Evolutionary conservation across 2,113 vertebrate species (phyloP), one percentile per base, ranked within the genome.

Genomic region (Microtus oregoni): DNA sequence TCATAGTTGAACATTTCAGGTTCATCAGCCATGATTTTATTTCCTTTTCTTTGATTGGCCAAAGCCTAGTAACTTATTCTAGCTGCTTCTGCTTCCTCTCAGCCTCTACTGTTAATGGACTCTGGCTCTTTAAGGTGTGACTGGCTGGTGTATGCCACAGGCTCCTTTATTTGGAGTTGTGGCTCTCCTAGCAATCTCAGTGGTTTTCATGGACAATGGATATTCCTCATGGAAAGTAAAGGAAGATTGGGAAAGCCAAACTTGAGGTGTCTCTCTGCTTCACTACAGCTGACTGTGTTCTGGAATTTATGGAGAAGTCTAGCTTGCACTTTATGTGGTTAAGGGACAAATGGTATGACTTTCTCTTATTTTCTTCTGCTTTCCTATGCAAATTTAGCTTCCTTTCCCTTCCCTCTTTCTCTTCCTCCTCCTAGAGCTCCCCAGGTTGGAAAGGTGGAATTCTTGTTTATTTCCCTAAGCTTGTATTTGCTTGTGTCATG

Each of bases 1-100:
- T 76, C 87, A 90, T 13, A 70, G 75, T 14, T 90, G 32, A 87
- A 94, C 58, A 6, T 55, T 90, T 58, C 20, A 90, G 9, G 96
- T 86, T 82, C 24, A 87, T 17, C 12, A 82, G 44, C 38, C 44
- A 2, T 81, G 63, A 77, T 65, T 94, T 90, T 6, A n/a, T 75
- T 93, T 68, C 7, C 13, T 86, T 94, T 92, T 75, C 65, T 86
- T 90, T 61, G 4, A 82, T 94, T 90, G 35, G 7, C 35, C 30
- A 81, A 63, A 89, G 41, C 19, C 38, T 92, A 3, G 28, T 38
- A 77, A 88, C 41, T 4, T 61, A 20, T 19, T 28, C 38, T 44
- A 20, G 58, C 86, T 89, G 65, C 15, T 35, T 92, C 41, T 82
- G 50, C 50, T 83, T 92, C 30, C 68, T 83, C 20, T 90, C 41